Base-by-base conservation (phyloP, 2,888 invertebrate genomes). In the Epinotia demarniana region DNA sequence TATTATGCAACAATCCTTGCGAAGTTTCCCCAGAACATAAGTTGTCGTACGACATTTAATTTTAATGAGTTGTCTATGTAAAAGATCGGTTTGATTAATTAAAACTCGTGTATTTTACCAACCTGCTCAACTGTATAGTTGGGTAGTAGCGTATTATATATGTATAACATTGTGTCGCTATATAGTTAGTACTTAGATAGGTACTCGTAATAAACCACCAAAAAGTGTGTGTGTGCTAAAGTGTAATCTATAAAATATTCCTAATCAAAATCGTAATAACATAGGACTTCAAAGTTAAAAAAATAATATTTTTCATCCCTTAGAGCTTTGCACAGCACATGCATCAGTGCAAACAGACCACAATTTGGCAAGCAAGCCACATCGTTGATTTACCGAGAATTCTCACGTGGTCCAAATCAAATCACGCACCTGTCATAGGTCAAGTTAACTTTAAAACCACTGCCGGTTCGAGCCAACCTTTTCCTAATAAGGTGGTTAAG, bases 401-500 rank as follows among this genome's bases (percentile, higher is more conserved):
- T 39, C 19, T 73, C 16, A 27, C 61, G 67, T 46, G 73, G 62
- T 68, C 61, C 39, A 11, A 53, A 43, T n/a, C 43, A 53, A 57
- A 62, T 68, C 62, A 62, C 11, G 23, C 53, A n/a, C 5, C 39
- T 9, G 62, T 27, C 62, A 33, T n/a, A 69, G 68, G 61, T 53
- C 73, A 68, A 16, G 19, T 57, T 62, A 60, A 72, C 58, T 57
- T 60, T 39, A 57, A 55, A n/a, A 46, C 62, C 67, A 16, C 68
- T 27, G 39, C 61, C 63, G 18, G 55, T 33, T 16, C 27, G 3
- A 43, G 11, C 39, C 33, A 60, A 27, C 6, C n/a, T 72, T 58
- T 72, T 57, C 66, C n/a, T 57, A 57, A 55, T 73, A 67, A 67
- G 27, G 73, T 53, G 53, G 61, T 68, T 68, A 57, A 68, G 19